A percentile compares a stretch with the other conserved stretches of the same genome.
phyloP scores from a whole-genome alignment of 2,113 vertebrate genomes.

The Macquaria ambigua region DNA sequence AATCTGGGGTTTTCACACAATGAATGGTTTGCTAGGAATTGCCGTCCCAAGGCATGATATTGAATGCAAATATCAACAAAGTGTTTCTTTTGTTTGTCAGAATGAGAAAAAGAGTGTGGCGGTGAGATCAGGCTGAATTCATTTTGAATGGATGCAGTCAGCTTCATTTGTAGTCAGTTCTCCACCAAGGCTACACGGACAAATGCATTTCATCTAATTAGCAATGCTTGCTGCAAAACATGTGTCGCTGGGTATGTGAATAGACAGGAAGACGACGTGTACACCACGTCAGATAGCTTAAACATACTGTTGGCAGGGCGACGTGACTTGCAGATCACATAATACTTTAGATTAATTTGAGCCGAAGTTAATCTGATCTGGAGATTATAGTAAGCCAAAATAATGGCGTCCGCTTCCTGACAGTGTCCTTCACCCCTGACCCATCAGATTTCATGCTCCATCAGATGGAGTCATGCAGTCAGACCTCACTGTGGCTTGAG shows the following conservation, averaged over 20 bases:
- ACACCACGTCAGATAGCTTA: slow-evolving; percentile 26
- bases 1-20: slow-evolving; percentile 54
- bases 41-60: slow-evolving; percentile 7
- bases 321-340: slow-evolving; percentile 45
- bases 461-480: slow-evolving; percentile 48
- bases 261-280: slow-evolving; percentile 33
- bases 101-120: slow-evolving; percentile 38
- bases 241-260: slow-evolving; percentile 41
- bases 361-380: slow-evolving; percentile 60
- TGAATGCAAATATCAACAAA: slow-evolving; percentile 63
- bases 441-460: slow-evolving; percentile 50
- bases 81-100: slow-evolving; percentile 26
- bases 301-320: slow-evolving; percentile 31
- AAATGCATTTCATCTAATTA: slow-evolving; percentile 72
- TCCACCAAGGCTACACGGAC: slow-evolving; percentile 45
- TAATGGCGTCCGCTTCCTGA: slow-evolving; percentile 48
- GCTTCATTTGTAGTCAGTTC: slow-evolving; percentile 65
- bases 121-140: slow-evolving; percentile 51
- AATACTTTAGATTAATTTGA: slow-evolving; percentile 63
- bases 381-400: slow-evolving; percentile 58
- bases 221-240: slow-evolving; percentile 44
- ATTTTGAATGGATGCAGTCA: slow-evolving; percentile 56
- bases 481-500: slow-evolving; percentile 16
- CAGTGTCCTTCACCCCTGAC: slow-evolving; percentile 53
- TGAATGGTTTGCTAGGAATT: slow-evolving; percentile 45